These are phyloP conservation scores for Mythimna albipuncta DNA, from an alignment of 2,888 invertebrate genomes.

Conservation along the genomic window DNA sequence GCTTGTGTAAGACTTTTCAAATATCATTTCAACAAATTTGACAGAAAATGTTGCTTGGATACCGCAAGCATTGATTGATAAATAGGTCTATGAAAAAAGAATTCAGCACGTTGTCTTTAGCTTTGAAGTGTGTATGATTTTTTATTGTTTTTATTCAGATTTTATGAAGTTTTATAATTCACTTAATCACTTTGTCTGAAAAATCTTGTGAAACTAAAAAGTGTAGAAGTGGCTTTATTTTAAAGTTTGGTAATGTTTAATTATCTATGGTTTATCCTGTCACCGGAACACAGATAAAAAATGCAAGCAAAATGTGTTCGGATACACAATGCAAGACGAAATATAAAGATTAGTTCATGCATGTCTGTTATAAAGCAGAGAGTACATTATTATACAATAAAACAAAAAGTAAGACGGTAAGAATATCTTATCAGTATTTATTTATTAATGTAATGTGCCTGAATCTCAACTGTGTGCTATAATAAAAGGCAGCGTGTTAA, in stretches of 20 bases:
- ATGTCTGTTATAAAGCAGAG: too few relatives aligned
- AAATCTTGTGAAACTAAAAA: not conserved
- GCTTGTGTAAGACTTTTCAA: constrained; percentile 15
- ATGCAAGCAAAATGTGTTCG: not conserved
- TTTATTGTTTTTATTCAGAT: too few relatives aligned
- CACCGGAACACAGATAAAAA: constrained; percentile 50
- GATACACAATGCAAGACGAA: not conserved
- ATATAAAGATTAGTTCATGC: not conserved
- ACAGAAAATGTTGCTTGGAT: constrained; percentile 55
- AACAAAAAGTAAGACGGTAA: too few relatives aligned
- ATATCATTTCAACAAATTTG: constrained; percentile 54
- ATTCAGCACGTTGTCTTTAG: not conserved
- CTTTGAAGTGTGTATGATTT: not conserved
- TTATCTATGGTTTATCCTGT: constrained; percentile 30
- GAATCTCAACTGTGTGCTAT: too few relatives aligned
- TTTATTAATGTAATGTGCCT: too few relatives aligned
- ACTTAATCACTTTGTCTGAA: too few relatives aligned
- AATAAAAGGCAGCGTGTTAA: too few relatives aligned
- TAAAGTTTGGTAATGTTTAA: not conserved
- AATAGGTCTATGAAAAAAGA: not conserved
- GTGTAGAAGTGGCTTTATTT: constrained; percentile 16
- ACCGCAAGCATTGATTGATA: constrained; percentile 26
- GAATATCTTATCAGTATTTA: too few relatives aligned
- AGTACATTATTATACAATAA: too few relatives aligned
- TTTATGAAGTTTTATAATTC: too few relatives aligned